Evolutionary conservation across 2,888 invertebrate genomes (phyloP).

Genomic region (Notocelia uddmanniana): DNA sequence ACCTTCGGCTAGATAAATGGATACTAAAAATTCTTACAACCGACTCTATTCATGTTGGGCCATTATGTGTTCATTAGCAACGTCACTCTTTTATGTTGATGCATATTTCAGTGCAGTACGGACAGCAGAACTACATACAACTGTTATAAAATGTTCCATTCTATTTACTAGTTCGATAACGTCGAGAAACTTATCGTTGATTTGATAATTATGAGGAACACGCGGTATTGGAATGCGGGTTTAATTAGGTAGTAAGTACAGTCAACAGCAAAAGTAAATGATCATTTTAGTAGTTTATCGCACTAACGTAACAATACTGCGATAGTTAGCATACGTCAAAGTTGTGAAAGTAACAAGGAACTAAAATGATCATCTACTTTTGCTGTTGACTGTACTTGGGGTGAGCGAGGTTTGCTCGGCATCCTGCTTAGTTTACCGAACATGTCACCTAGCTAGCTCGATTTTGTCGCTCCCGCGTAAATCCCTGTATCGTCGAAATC

Average conservation of each 20-base stretch:
- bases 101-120: constrained; percentile 28
- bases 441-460: too few species aligned
- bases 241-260: background rate
- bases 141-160: background rate
- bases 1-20: constrained; percentile 58
- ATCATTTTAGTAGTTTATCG: too few species aligned
- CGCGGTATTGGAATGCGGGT: background rate
- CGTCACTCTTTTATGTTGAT: constrained; percentile 39
- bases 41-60: constrained; percentile 51
- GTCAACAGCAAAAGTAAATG: too few species aligned
- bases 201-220: background rate
- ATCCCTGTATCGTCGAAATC: too few species aligned
- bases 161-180: constrained; percentile 5
- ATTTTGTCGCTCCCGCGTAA: too few species aligned
- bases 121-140: constrained; percentile 7
- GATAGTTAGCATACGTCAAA: too few species aligned
- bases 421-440: too few species aligned
- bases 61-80: constrained; percentile 50
- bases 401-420: too few species aligned
- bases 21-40: constrained; percentile 51
- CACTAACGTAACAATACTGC: too few species aligned
- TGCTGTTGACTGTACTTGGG: too few species aligned
- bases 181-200: background rate
- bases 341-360: too few species aligned
- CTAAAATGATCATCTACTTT: too few species aligned